phyloP scores from a whole-genome alignment of 2,888 invertebrate species.

The Steinernema hermaphroditum region DNA sequence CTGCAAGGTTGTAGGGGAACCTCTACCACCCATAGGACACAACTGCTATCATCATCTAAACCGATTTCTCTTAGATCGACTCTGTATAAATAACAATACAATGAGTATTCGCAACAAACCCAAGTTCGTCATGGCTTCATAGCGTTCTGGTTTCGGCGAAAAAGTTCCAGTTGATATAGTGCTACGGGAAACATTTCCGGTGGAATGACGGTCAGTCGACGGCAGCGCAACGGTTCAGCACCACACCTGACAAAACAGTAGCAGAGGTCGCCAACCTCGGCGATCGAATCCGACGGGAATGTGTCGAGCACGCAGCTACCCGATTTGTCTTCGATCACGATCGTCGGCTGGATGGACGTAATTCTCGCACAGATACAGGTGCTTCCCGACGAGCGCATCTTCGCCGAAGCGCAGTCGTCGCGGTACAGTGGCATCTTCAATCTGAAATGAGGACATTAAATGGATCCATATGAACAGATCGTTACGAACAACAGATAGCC shows the following conservation, averaged over 20 bases:
- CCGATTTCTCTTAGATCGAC: no score
- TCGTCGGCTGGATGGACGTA: neutral
- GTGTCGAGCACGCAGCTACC: neutral
- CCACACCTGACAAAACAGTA: neutral
- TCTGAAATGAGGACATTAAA: no score
- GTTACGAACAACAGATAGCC: no score
- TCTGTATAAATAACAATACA: no score
- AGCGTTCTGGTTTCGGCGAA: no score
- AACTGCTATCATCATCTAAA: no score
- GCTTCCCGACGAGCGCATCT: neutral
- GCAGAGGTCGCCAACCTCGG: conserved; percentile 1
- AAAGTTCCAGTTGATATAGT: neutral
- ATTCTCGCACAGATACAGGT: conserved; percentile 7
- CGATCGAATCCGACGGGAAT: neutral
- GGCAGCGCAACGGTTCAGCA: neutral
- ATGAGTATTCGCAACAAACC: no score
- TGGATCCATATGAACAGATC: no score
- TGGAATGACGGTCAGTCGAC: neutral
- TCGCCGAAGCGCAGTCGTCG: neutral
- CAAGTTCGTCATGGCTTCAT: no score
- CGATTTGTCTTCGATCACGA: neutral
- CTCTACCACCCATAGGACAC: no score
- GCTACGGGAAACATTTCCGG: neutral
- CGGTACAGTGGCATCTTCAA: neutral
- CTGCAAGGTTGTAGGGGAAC: no score